phyloP scores from a whole-genome alignment of 2,888 invertebrate species.

The Parapristionchus giblindavisi region DNA sequence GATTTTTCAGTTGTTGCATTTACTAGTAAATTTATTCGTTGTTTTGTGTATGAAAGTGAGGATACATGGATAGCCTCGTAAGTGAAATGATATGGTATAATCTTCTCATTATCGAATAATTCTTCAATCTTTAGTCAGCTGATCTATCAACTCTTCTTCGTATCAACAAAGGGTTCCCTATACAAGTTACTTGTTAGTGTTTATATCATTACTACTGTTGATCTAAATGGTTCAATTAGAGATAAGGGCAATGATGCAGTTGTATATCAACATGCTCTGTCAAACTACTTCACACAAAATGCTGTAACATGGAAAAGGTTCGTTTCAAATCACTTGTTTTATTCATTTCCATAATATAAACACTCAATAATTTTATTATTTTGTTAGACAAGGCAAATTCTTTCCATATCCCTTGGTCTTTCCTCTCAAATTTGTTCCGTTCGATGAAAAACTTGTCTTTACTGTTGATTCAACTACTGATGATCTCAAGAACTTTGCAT shows the following conservation, averaged over 20 bases:
- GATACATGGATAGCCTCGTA: not conserved
- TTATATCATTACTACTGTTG: not conserved
- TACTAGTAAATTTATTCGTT: not conserved
- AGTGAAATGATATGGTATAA: not conserved
- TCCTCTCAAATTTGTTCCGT: conserved; percentile 57
- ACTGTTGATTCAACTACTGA: conserved; percentile 44
- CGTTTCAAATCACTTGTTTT: not conserved
- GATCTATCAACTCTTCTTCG: conserved; percentile 40
- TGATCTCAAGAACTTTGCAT: conserved; percentile 52
- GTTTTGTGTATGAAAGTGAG: not conserved
- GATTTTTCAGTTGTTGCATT: not conserved
- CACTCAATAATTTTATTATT: not conserved
- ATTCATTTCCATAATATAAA: not conserved
- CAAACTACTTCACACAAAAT: conserved; percentile 49
- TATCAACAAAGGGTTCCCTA: conserved; percentile 29
- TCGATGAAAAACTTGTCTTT: conserved; percentile 53
- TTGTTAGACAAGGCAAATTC: conserved; percentile 50
- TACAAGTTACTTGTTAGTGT: conserved; percentile 32
- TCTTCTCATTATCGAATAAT: not conserved
- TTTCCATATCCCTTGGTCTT: conserved; percentile 53
- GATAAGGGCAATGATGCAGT: conserved; percentile 50
- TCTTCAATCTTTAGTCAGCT: conserved; percentile 31
- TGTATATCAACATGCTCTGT: conserved; percentile 52
- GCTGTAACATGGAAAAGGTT: conserved; percentile 51
- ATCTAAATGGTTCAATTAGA: conserved; percentile 26